phyloP scores from a whole-genome alignment of 2,888 invertebrate genomes.

The Mechanitis mazaeus region DNA sequence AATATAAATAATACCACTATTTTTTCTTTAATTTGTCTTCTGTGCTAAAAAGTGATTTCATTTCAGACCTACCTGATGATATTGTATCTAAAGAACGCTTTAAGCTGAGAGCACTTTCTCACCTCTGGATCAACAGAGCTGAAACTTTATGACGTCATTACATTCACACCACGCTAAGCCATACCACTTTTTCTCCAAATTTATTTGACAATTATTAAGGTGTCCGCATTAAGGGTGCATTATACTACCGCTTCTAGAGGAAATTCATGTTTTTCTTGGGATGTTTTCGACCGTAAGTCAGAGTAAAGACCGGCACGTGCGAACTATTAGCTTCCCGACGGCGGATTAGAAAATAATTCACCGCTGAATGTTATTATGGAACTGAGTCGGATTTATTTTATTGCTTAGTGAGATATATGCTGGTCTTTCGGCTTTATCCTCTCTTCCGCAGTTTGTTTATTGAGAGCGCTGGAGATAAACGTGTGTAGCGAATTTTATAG shows the following conservation, averaged over 20 bases:
- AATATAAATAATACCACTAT: too few species aligned
- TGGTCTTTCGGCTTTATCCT: conserved; percentile 67
- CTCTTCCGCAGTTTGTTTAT: conserved; percentile 67
- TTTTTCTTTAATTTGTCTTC: too few species aligned
- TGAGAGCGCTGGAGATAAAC: conserved; percentile 53
- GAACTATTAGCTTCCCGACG: conserved; percentile 72
- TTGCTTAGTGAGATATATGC: conserved; percentile 65
- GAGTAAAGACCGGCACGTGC: conserved; percentile 68
- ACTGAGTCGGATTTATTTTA: conserved; percentile 72
- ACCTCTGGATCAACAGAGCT: conserved; percentile 37
- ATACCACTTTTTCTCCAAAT: conserved; percentile 61
- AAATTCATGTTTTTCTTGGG: conserved; percentile 74
- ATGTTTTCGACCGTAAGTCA: conserved; percentile 69
- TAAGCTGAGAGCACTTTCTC: conserved; percentile 31
- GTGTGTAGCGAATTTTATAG: conserved; percentile 63
- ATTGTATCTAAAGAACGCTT: conserved; percentile 2
- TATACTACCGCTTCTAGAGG: conserved; percentile 54
- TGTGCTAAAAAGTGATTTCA: too few species aligned
- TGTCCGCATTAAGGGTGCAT: conserved; percentile 71
- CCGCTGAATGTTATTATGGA: conserved; percentile 73
- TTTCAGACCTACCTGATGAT: neutral
- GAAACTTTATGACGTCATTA: conserved; percentile 66
- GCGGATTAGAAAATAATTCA: conserved; percentile 76
- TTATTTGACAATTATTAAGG: conserved; percentile 76
- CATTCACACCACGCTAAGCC: conserved; percentile 46